Evolutionary conservation across 2,113 vertebrate species (phyloP).

Genomic region (Nansenia antarctica): DNA sequence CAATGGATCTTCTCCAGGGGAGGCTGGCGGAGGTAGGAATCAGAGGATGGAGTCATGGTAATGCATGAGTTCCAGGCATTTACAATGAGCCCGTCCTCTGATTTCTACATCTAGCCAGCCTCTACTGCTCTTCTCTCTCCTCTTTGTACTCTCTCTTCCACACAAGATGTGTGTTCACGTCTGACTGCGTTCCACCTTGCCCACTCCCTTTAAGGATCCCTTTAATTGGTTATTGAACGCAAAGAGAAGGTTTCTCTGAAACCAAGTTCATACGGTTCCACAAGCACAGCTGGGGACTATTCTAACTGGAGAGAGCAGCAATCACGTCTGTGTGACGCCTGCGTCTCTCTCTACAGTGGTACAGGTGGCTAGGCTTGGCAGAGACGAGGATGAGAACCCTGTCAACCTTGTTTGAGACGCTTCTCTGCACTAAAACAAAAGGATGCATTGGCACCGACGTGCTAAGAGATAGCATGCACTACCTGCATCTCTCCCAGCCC

Average conservation of each 20-base stretch:
- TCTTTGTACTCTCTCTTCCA: constrained; percentile 64
- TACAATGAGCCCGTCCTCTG: no score
- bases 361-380: constrained; percentile 64
- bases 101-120: no score
- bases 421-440: constrained; percentile 55
- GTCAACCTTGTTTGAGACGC: constrained; percentile 61
- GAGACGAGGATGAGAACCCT: constrained; percentile 51
- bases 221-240: constrained; percentile 69
- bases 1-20: constrained; percentile 68
- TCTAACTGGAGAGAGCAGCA: constrained; percentile 44
- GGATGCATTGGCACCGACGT: constrained; percentile 18
- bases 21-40: no score
- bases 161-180: constrained; percentile 69
- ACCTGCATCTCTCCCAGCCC: constrained; percentile 58
- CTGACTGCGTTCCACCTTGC: constrained; percentile 62
- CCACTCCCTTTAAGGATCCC: constrained; percentile 57
- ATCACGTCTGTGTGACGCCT: constrained; percentile 18
- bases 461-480: constrained; percentile 39
- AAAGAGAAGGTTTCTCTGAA: constrained; percentile 61
- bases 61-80: no score
- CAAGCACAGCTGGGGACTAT: constrained; percentile 50
- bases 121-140: constrained; percentile 36
- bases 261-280: constrained; percentile 47
- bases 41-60: no score
- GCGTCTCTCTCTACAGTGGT: constrained; percentile 57